These are phyloP conservation scores for Tupaia tana DNA, from an alignment of 2,113 vertebrate genomes.

Conservation along the genomic window DNA sequence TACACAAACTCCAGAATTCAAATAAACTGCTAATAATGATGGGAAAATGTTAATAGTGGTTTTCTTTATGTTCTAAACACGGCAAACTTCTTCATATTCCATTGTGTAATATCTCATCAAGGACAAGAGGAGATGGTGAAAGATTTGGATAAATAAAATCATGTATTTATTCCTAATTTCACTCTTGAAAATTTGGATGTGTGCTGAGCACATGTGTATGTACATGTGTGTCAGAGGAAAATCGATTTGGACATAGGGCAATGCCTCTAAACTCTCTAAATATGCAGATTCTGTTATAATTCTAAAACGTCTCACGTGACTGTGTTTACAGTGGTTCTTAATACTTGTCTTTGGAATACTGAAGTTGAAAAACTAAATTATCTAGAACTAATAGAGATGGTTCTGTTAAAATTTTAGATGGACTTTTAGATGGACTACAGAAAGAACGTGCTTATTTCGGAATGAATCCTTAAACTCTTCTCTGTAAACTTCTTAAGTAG, in stretches of 20 bases:
- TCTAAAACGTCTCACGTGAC: not conserved
- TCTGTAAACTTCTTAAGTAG: not conserved
- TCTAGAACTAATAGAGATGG: not conserved
- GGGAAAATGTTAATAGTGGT: not conserved
- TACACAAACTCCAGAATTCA: constrained; percentile 40
- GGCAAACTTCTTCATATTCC: not conserved
- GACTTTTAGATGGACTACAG: not conserved
- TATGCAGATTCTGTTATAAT: not conserved
- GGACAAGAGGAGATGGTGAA: not conserved
- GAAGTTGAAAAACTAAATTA: not conserved
- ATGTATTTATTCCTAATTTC: not conserved
- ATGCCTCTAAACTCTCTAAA: not conserved
- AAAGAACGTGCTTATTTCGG: constrained; percentile 34
- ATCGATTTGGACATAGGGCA: not conserved
- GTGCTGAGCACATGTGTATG: not conserved
- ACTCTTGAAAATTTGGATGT: not conserved
- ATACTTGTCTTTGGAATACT: not conserved
- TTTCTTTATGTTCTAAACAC: not conserved
- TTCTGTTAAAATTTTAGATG: not conserved
- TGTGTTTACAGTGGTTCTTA: not conserved
- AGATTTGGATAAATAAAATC: not conserved
- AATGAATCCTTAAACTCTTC: not conserved
- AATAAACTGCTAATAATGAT: not conserved
- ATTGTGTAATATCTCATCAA: not conserved
- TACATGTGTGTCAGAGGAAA: not conserved